These are phyloP conservation scores for Chauna torquata DNA, from an alignment of 2,113 vertebrate species.

Conservation along the genomic window DNA sequence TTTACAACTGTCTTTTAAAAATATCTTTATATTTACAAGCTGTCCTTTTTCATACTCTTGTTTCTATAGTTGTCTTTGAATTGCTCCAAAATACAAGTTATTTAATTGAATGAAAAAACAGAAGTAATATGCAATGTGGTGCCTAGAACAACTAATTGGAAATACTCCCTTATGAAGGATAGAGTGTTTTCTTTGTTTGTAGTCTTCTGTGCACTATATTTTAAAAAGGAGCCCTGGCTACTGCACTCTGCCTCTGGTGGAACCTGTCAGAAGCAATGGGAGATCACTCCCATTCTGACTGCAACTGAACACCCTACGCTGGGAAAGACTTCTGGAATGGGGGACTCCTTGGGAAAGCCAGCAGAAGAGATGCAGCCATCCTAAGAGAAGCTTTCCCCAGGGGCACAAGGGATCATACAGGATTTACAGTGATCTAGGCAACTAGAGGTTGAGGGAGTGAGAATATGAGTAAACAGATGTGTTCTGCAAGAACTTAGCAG, in stretches of 20 bases:
- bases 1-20: background rate
- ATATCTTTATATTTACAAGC: background rate
- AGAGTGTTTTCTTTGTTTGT: background rate
- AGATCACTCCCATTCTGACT: background rate
- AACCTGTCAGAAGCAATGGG: background rate
- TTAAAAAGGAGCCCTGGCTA: background rate
- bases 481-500: background rate
- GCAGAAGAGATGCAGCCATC: rapidly evolving
- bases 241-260: background rate
- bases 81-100: background rate
- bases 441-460: background rate
- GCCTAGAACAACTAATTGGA: background rate
- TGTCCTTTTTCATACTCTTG: background rate
- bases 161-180: background rate
- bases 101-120: conserved; percentile 6
- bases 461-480: background rate
- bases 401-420: background rate
- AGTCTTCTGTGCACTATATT: background rate
- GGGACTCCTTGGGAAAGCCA: background rate
- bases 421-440: background rate
- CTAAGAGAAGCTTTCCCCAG: background rate
- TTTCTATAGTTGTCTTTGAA: background rate
- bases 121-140: background rate
- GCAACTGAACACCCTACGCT: rapidly evolving
- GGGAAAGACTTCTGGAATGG: background rate